Evolutionary conservation across 2,113 vertebrate genomes (phyloP).

Genomic region (Pseudolaguvia tuberculata): DNA sequence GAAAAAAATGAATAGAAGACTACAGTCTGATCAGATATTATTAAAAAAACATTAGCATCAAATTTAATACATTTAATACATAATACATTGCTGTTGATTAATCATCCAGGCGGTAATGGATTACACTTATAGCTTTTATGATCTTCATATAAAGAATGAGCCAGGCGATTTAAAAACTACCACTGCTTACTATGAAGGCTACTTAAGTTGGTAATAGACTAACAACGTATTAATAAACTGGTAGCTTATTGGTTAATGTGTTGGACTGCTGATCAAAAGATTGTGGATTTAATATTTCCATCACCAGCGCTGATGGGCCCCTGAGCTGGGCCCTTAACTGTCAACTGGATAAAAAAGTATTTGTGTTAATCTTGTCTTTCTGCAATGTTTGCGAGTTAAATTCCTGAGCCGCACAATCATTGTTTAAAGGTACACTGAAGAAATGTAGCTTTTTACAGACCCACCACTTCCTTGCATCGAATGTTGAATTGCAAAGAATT

Average conservation of each 20-base stretch:
- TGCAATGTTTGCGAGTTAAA: not conserved
- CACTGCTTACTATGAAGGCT: too few species aligned
- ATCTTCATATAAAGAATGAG: not conserved
- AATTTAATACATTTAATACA: too few species aligned
- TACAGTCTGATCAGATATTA: not conserved
- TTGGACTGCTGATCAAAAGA: too few species aligned
- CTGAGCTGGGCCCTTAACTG: too few species aligned
- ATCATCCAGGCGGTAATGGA: too few species aligned
- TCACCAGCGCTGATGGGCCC: too few species aligned
- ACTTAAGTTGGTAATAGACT: too few species aligned
- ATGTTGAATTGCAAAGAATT: constrained; percentile 29
- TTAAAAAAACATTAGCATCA: not conserved
- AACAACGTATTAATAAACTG: too few species aligned
- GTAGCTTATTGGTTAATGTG: too few species aligned
- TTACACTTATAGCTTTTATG: not conserved
- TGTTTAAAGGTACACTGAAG: not conserved
- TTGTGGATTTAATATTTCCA: too few species aligned
- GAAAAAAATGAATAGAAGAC: not conserved
- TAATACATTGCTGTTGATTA: too few species aligned
- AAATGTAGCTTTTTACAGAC: not conserved
- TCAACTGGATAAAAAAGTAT: too few species aligned
- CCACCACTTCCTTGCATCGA: constrained; percentile 2
- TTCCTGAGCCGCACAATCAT: not conserved
- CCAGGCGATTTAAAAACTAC: not conserved
- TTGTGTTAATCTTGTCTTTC: not conserved